These are phyloP conservation scores for Papilio polytes DNA, from an alignment of 1,140 invertebrate species.

Conservation along the genomic window DNA sequence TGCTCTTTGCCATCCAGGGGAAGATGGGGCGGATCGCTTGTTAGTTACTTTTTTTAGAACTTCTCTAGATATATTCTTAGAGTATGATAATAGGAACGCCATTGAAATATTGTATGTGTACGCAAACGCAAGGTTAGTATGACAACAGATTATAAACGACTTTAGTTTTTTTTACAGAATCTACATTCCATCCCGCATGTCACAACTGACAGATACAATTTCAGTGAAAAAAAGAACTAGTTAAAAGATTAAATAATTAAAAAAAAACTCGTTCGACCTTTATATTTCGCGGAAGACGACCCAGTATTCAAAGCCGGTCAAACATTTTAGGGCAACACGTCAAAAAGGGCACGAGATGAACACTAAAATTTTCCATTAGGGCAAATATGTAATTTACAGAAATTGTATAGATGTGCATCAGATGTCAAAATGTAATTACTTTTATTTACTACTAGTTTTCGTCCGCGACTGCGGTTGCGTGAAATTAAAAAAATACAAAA, in stretches of 20 bases:
- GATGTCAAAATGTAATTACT: too few relatives aligned
- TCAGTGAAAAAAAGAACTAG: not conserved
- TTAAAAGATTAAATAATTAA: not conserved
- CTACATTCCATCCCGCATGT: conserved; percentile 16
- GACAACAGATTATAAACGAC: not conserved
- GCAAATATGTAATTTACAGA: too few relatives aligned
- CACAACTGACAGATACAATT: not conserved
- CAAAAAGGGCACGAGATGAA: too few relatives aligned
- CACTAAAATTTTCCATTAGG: too few relatives aligned
- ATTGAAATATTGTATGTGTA: not conserved
- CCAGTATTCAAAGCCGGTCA: not conserved
- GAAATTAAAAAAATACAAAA: too few relatives aligned
- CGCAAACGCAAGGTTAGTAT: not conserved
- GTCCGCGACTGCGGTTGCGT: too few relatives aligned
- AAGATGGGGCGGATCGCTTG: too few relatives aligned
- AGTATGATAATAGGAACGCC: too few relatives aligned
- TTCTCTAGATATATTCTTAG: not conserved
- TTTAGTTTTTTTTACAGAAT: not conserved
- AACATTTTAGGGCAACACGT: too few relatives aligned
- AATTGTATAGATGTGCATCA: too few relatives aligned
- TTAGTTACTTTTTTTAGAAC: not conserved
- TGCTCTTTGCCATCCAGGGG: too few relatives aligned
- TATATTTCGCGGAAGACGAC: not conserved
- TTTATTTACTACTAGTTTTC: too few relatives aligned
- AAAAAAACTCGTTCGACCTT: not conserved